Evolutionary conservation across 2,888 invertebrate genomes (phyloP).

Genomic region (Himalopsyche tibetana): DNA sequence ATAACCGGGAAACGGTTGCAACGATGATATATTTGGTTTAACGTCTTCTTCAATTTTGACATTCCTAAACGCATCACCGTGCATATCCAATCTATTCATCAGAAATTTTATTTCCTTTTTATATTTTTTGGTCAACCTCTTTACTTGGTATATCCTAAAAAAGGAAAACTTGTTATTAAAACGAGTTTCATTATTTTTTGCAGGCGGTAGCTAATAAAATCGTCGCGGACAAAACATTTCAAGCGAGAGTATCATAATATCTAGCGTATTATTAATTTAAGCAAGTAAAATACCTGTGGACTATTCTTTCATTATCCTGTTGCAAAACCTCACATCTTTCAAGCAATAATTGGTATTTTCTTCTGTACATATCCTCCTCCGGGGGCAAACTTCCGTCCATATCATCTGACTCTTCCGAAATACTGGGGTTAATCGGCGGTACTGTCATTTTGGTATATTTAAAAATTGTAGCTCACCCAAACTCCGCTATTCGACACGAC

Average conservation of each 20-base stretch:
- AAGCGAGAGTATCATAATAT: background rate
- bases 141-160: constrained; percentile 83
- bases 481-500: constrained; percentile 50
- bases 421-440: constrained; percentile 76
- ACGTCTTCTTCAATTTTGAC: constrained; percentile 69
- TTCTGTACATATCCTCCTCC: constrained; percentile 83
- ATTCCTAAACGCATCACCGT: constrained; percentile 83
- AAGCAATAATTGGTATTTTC: constrained; percentile 84
- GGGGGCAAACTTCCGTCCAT: constrained; percentile 68
- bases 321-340: constrained; percentile 86
- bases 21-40: constrained; percentile 70
- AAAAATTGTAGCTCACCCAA: constrained; percentile 68
- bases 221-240: background rate
- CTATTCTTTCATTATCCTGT: constrained; percentile 86
- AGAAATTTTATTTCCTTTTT: constrained; percentile 83
- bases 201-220: background rate
- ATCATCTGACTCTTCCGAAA: constrained; percentile 71
- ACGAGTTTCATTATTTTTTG: background rate
- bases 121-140: constrained; percentile 81
- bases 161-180: constrained; percentile 52
- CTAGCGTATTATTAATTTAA: background rate
- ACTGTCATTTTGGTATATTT: constrained; percentile 79
- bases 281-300: constrained; percentile 76
- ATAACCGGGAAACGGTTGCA: constrained; percentile 69
- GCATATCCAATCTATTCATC: constrained; percentile 81